Evolutionary conservation across 2,113 vertebrate species (phyloP).

Genomic region (Phocoena sinus): DNA sequence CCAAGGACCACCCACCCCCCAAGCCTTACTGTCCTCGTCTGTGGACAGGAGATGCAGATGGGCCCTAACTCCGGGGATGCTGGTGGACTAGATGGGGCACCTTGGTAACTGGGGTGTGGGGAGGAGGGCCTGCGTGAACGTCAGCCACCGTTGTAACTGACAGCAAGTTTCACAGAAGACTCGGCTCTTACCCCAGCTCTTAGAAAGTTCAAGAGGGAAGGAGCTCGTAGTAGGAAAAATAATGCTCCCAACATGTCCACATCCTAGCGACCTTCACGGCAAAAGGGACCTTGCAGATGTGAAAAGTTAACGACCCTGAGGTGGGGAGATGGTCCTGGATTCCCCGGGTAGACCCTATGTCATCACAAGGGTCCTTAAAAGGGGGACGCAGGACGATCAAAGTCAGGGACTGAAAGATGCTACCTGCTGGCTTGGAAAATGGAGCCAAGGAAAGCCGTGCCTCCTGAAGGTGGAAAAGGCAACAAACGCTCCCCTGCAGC

Average conservation of each 20-base stretch:
- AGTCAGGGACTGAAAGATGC: background rate
- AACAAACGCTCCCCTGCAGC: background rate
- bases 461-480: background rate
- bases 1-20: accelerated
- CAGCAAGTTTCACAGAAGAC: background rate
- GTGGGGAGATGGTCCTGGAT: background rate
- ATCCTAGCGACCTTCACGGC: background rate
- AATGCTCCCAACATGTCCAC: background rate
- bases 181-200: background rate
- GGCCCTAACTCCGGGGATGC: background rate
- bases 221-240: background rate
- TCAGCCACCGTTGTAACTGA: accelerated
- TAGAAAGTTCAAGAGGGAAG: background rate
- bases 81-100: background rate
- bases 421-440: background rate
- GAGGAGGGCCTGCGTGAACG: accelerated
- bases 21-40: background rate
- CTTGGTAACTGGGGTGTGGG: accelerated
- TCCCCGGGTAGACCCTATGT: accelerated
- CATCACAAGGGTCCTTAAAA: background rate
- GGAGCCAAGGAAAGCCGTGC: accelerated
- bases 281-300: background rate
- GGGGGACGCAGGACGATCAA: background rate
- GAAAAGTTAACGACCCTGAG: background rate
- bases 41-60: background rate